phyloP scores from a whole-genome alignment of 2,797 vertebrate genomes.

The Cottoperca gobio region DNA sequence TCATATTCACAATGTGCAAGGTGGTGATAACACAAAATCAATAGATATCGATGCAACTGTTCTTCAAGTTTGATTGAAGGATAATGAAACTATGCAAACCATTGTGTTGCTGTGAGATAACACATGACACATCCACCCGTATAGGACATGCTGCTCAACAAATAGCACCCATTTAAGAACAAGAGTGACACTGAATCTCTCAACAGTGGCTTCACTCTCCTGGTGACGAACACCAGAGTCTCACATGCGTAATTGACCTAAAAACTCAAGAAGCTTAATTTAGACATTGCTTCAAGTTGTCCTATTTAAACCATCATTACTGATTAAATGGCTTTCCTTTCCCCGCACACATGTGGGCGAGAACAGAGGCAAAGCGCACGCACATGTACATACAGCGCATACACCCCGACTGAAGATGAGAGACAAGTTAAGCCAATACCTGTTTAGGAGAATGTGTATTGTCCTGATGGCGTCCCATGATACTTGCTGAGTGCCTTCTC shows the following conservation, averaged over 20 bases:
- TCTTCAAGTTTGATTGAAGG: conserved; percentile 14
- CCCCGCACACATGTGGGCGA: not conserved
- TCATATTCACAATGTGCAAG: not conserved
- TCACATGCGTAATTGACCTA: conserved; percentile 72
- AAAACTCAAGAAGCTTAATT: conserved; percentile 77
- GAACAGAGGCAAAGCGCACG: not conserved
- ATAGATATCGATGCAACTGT: conserved; percentile 7
- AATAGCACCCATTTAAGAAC: conserved; percentile 17
- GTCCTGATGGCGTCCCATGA: conserved; percentile 72
- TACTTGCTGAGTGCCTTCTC: conserved; percentile 73
- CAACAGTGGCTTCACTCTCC: conserved; percentile 36
- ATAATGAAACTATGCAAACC: conserved; percentile 16
- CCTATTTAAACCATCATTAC: conserved; percentile 75
- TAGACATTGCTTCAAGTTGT: conserved; percentile 77
- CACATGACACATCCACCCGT: not conserved
- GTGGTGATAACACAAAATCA: conserved; percentile 11
- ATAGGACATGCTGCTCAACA: conserved; percentile 3
- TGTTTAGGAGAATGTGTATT: conserved; percentile 62
- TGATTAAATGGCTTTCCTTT: conserved; percentile 60
- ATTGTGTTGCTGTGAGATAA: conserved; percentile 14
- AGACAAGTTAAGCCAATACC: conserved; percentile 51
- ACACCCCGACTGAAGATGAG: not conserved
- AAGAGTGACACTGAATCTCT: conserved; percentile 39
- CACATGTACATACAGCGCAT: conserved; percentile 9
- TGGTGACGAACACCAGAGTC: conserved; percentile 33